phyloP scores from a whole-genome alignment of 2,888 invertebrate genomes.

The Alloscopus bannaensis region DNA sequence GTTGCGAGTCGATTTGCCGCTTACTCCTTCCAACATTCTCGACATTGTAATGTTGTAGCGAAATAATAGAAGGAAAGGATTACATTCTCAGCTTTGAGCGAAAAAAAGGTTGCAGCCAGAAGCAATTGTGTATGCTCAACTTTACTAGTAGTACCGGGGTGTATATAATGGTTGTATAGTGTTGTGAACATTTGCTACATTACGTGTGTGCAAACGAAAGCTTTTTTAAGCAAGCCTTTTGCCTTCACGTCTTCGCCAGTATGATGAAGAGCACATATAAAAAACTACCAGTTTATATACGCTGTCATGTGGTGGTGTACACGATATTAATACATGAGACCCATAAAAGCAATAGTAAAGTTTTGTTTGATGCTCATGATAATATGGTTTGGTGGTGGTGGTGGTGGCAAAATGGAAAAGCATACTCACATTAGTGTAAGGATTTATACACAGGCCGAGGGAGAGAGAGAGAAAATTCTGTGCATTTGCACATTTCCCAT shows the following conservation, averaged over 20 bases:
- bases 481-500: slow-evolving; percentile 20
- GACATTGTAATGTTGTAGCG: slow-evolving; percentile 2
- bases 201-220: slow-evolving; percentile 12
- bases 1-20: no score
- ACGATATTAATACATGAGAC: no score
- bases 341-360: slow-evolving; percentile 13
- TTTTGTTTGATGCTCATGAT: slow-evolving; percentile 6
- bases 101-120: background rate
- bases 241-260: no score
- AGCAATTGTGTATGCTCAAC: slow-evolving; percentile 31
- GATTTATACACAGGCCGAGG: slow-evolving; percentile 6
- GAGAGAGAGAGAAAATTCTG: slow-evolving; percentile 11
- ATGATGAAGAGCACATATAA: no score
- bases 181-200: no score
- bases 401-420: slow-evolving; percentile 41
- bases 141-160: no score
- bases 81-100: slow-evolving; percentile 14
- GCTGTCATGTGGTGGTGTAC: no score
- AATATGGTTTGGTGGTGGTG: slow-evolving; percentile 12
- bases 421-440: slow-evolving; percentile 17
- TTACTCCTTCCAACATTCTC: background rate
- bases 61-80: slow-evolving; percentile 39
- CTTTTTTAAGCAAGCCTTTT: slow-evolving; percentile 37
- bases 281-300: no score
- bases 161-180: no score